Percentiles rank a stretch among this genome's conserved stretches.
Evolutionary conservation across 2,113 vertebrate genomes (phyloP).

Genomic region (Rafetus swinhoei): DNA sequence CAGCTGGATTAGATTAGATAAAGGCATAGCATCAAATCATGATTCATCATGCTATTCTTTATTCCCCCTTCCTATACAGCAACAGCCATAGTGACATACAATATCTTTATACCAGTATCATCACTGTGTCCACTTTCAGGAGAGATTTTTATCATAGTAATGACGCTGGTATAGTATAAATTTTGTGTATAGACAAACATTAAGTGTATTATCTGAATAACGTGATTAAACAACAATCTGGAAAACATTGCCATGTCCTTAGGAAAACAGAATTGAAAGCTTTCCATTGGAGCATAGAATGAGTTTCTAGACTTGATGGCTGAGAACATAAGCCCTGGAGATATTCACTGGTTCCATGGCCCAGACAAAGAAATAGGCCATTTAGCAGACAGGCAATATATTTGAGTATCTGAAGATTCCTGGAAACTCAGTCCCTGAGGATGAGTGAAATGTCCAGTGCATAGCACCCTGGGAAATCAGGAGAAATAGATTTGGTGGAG

Average conservation of each 20-base stretch:
- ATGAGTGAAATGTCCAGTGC: not conserved
- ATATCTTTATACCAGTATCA: not conserved
- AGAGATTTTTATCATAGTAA: not conserved
- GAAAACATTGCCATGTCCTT: not conserved
- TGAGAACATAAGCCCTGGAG: not conserved
- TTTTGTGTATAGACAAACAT: not conserved
- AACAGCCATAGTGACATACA: not conserved
- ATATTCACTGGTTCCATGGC: not conserved
- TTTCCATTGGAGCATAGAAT: not conserved
- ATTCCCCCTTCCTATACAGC: not conserved
- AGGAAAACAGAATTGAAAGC: not conserved
- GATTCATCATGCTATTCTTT: not conserved
- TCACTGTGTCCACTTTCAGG: not conserved
- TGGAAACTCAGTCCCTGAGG: not conserved
- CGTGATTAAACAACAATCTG: not conserved
- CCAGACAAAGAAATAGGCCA: not conserved
- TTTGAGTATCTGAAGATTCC: not conserved
- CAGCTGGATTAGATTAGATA: too few species aligned
- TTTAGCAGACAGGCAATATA: not conserved
- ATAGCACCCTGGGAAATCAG: not conserved
- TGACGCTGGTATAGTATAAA: not conserved
- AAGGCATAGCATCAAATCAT: too few species aligned
- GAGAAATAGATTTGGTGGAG: not conserved
- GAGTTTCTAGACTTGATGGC: not conserved
- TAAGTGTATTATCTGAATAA: not conserved